These are phyloP conservation scores for Paramuricea clavata DNA, from an alignment of 92 coral and sea anemone genomes.

Conservation along the genomic window DNA sequence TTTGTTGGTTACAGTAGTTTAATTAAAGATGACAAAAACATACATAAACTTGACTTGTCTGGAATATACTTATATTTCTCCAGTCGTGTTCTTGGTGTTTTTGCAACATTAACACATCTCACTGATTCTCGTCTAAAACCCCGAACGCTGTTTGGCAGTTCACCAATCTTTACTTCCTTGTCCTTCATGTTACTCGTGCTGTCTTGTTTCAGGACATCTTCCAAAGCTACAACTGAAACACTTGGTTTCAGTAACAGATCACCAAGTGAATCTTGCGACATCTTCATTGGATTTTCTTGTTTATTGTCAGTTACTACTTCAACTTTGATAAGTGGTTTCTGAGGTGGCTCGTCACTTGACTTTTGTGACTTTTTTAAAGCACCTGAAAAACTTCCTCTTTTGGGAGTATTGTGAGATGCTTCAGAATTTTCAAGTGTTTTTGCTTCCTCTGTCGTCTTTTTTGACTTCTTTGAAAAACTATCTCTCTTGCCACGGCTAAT, in stretches of 20 bases:
- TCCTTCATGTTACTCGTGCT: neutral
- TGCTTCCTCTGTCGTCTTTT: neutral
- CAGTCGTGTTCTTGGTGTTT: constrained; percentile 82
- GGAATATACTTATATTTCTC: constrained; percentile 83
- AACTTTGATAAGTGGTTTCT: neutral
- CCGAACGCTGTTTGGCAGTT: constrained; percentile 12
- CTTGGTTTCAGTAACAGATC: constrained; percentile 35
- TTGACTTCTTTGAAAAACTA: neutral
- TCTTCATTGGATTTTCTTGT: neutral
- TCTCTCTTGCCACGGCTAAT: neutral
- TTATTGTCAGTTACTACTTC: neutral
- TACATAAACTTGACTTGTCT: constrained; percentile 66
- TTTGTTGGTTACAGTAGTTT: too few species aligned
- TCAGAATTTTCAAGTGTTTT: neutral
- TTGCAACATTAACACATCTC: constrained; percentile 16
- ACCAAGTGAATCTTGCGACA: neutral
- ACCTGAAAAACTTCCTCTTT: neutral
- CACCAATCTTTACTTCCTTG: neutral
- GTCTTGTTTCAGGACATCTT: constrained; percentile 23
- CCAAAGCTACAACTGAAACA: neutral
- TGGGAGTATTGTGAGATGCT: neutral
- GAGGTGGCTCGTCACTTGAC: neutral
- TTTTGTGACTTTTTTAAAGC: neutral
- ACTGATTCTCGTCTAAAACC: constrained; percentile 49
- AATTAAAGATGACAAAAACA: too few species aligned